A percentile compares a stretch with the other conserved stretches of the same genome.
phyloP scores from a whole-genome alignment of 2,888 invertebrate genomes.

The Cryptus armator region DNA sequence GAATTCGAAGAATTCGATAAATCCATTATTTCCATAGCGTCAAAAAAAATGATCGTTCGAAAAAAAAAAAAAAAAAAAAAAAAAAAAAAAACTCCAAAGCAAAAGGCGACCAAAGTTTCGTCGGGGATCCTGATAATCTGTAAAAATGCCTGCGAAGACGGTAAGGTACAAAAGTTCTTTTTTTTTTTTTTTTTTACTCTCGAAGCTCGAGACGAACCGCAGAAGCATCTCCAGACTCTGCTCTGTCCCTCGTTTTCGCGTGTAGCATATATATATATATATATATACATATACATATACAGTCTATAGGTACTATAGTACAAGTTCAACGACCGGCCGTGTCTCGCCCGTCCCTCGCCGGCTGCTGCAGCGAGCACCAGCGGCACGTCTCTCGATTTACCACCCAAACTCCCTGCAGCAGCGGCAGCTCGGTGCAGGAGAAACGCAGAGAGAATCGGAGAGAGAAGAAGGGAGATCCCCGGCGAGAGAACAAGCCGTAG shows the following conservation, averaged over 20 bases:
- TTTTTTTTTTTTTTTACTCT: conserved; percentile 30
- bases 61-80: conserved; percentile 3
- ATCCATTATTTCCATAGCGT: no score
- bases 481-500: conserved; percentile 40
- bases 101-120: no score
- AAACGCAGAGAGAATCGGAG: conserved; percentile 37
- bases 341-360: conserved; percentile 69
- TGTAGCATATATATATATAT: not conserved
- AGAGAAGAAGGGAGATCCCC: conserved; percentile 18
- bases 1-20: not conserved
- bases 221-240: conserved; percentile 49
- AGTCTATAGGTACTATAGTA: conserved; percentile 45
- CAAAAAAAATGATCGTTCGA: not conserved
- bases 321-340: conserved; percentile 73
- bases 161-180: conserved; percentile 31
- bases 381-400: conserved; percentile 68
- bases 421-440: conserved; percentile 40
- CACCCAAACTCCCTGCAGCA: conserved; percentile 66
- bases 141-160: not conserved
- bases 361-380: conserved; percentile 64
- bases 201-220: conserved; percentile 47
- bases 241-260: conserved; percentile 28
- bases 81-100: not conserved
- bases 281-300: not conserved
- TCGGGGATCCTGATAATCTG: not conserved